Base-by-base conservation (phyloP, 1,140 invertebrate species). In the Coelopa frigida region DNA sequence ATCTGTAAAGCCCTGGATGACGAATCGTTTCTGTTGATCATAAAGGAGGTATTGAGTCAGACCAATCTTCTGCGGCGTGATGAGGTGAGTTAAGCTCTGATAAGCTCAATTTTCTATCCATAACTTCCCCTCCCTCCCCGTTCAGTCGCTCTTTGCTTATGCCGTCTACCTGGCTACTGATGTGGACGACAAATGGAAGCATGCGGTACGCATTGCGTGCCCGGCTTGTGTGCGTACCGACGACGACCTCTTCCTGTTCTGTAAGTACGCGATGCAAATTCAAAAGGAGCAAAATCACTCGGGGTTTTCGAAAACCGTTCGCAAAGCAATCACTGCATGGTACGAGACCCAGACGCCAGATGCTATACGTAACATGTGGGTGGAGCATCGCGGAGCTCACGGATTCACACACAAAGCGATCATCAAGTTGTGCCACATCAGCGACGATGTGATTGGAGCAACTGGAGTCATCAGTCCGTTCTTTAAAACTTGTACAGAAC, bases 271-370 rank as follows among this genome's bases (percentile, higher is more conserved):
- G 14, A 49, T 48, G 22, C 42, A 50, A 4, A 44, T 66, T 17
- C 60, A 61, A 10, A 51, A 52, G 5, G 11, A 50, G 8, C 32
- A 52, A 6, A 39, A 48, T 0, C 53, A 52, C 2, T 51, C 52
- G 23, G 52, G 52, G 0, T 44, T 67, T 12, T 59, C 39, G 32
- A 61, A 52, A 29, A 67, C 64, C 0, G 39, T 51, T 4, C 55
- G 57, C 5, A 67, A 64, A 38, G 64, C 63, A 4, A 37, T 67
- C 1, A 32, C 55, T 1, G 43, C 50, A 0, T 67, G 64, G 64
- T 67, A 67, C 31, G 39, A 51, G 14, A 26, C 43, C 5, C 56
- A 57, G 11, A 29, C 63, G 1, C 11, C 60, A 1, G 55, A 52
- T 2, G 33, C 31, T 0, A 23, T 67, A 29, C 39, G 58, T 5